Conservation (phyloP, 1,140 invertebrate species). For the Polyergus mexicanus region DNA sequence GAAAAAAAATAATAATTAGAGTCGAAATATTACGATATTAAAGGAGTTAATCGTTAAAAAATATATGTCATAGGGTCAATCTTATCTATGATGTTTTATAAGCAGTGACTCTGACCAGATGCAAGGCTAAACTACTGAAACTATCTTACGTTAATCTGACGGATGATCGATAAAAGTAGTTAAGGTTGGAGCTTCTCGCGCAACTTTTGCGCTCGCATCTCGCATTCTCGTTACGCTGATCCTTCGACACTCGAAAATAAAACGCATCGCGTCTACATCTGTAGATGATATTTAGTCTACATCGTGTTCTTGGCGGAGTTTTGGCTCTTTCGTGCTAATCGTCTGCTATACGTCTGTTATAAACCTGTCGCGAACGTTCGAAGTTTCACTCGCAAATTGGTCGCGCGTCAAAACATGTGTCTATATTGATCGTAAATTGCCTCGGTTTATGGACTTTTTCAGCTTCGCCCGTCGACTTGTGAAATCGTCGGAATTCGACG, state of each 20-base stretch:
- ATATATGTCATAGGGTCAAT: not conserved
- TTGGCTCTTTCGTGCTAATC: conserved; percentile 7
- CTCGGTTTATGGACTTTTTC: conserved; percentile 2
- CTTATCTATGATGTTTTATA: conserved; percentile 24
- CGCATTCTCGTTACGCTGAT: conserved; percentile 35
- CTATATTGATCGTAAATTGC: conserved; percentile 45
- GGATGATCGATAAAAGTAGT: conserved; percentile 60
- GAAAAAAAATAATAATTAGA: not conserved
- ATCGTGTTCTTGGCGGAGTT: not conserved
- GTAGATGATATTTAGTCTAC: not conserved
- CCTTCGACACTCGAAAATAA: conserved; percentile 35
- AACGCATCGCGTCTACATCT: not conserved
- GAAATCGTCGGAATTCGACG: conserved; percentile 1
- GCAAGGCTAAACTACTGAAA: conserved; percentile 36
- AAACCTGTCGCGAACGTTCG: conserved; percentile 6
- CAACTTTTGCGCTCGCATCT: conserved; percentile 34
- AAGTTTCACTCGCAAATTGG: conserved; percentile 32
- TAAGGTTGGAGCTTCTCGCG: conserved; percentile 26
- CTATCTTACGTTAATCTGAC: conserved; percentile 47
- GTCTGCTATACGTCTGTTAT: not conserved
- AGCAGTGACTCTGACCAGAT: conserved; percentile 6
- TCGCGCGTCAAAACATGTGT: conserved; percentile 11
- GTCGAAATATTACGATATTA: not conserved
- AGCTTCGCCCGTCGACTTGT: not conserved
- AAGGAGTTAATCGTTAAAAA: not conserved